These are phyloP conservation scores for Mythimna albipuncta DNA, from an alignment of 2,888 invertebrate species.

Conservation along the genomic window DNA sequence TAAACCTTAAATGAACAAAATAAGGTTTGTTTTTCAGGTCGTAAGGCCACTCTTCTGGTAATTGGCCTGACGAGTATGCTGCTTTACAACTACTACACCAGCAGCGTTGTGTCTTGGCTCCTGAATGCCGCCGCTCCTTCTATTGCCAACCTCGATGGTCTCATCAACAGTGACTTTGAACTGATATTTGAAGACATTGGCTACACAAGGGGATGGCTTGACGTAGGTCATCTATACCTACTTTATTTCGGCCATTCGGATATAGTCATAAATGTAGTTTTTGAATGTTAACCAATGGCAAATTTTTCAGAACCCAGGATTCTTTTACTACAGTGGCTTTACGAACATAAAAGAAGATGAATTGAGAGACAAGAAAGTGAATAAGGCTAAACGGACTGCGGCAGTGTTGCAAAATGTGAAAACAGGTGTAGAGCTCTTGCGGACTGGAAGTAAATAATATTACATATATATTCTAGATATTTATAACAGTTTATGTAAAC, in stretches of 20 bases:
- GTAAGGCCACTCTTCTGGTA: conserved; percentile 78
- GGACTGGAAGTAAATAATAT: conserved; percentile 75
- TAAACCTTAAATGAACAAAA: neutral
- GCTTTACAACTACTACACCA: conserved; percentile 91
- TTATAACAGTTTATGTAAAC: neutral
- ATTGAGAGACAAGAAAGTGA: conserved; percentile 81
- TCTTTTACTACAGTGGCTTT: conserved; percentile 83
- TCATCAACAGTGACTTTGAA: conserved; percentile 86
- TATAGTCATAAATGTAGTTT: neutral
- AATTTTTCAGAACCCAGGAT: conserved; percentile 78
- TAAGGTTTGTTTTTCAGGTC: conserved; percentile 69
- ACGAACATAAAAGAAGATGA: conserved; percentile 82
- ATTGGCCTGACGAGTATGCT: conserved; percentile 85
- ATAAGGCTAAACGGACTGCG: conserved; percentile 71
- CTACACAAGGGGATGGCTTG: conserved; percentile 86
- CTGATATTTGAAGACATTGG: conserved; percentile 89
- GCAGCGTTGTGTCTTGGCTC: conserved; percentile 91
- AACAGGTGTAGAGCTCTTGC: conserved; percentile 77
- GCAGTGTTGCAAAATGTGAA: conserved; percentile 72
- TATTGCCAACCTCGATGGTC: conserved; percentile 84
- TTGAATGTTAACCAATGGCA: neutral
- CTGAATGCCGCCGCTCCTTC: conserved; percentile 87
- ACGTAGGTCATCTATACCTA: conserved; percentile 67
- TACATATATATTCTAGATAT: neutral
- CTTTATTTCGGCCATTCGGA: neutral